Conservation (phyloP, 2,113 vertebrate species). For the Periophthalmodon schlosseri region DNA sequence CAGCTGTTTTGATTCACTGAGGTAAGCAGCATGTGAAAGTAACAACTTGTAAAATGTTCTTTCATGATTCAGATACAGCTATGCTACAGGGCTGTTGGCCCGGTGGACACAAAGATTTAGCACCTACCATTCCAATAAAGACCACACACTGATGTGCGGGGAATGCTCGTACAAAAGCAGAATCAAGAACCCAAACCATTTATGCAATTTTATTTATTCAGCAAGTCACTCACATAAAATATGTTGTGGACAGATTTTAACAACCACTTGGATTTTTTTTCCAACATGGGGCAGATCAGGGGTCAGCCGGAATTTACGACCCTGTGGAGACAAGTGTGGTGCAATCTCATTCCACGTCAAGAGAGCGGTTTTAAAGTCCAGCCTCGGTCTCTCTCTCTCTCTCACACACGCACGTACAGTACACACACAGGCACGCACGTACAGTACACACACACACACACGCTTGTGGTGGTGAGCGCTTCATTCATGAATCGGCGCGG, state of each 20-base stretch:
- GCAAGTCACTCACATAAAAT: constrained; percentile 1
- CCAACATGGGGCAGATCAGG: constrained; percentile 14
- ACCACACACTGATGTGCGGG: not conserved
- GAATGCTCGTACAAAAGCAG: not conserved
- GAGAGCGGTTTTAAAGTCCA: constrained; percentile 27
- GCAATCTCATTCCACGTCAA: constrained; percentile 45
- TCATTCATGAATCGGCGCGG: constrained; percentile 66
- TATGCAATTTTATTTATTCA: not conserved
- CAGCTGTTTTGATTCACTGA: constrained; percentile 11
- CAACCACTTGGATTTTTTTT: constrained; percentile 1
- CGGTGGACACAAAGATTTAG: not conserved
- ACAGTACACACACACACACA: not conserved
- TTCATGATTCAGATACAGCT: constrained; percentile 3
- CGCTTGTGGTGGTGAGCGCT: constrained; percentile 21
- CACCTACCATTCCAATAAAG: not conserved
- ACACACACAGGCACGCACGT: not conserved
- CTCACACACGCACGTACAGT: constrained; percentile 33
- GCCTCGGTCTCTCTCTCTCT: constrained; percentile 37
- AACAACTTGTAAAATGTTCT: constrained; percentile 11
- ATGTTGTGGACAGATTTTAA: constrained; percentile 3
- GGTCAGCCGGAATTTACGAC: constrained; percentile 27
- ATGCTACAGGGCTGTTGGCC: constrained; percentile 5
- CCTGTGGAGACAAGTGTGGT: constrained; percentile 27
- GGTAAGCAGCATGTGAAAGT: constrained; percentile 6
- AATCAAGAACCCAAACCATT: not conserved